Conservation (phyloP, 1,140 invertebrate species). For the Caenorhabditis latens region DNA sequence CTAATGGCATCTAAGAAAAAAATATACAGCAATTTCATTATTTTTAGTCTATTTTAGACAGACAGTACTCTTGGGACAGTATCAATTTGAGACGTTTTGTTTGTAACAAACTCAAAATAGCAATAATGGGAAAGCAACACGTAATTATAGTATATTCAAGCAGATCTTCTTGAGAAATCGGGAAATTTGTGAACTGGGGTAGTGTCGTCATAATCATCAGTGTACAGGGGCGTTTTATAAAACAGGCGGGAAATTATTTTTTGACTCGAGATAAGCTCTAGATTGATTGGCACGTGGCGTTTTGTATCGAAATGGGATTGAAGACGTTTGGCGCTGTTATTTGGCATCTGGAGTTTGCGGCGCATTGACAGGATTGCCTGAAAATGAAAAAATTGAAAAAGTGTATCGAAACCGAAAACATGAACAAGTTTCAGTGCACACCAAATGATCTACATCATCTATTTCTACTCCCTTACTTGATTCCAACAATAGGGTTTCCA, state of each 20-base stretch:
- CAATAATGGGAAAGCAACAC: not conserved
- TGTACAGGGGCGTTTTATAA: conserved; percentile 1
- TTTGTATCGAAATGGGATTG: conserved; percentile 7
- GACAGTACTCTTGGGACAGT: too few relatives aligned
- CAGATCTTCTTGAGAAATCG: not conserved
- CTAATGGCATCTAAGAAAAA: not conserved
- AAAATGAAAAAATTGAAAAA: not conserved
- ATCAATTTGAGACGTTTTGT: not conserved
- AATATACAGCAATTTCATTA: not conserved
- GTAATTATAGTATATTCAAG: not conserved
- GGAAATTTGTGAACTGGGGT: too few relatives aligned
- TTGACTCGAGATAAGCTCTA: not conserved
- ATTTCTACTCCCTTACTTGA: not conserved
- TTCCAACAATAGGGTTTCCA: conserved; percentile 20
- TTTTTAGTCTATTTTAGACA: not conserved
- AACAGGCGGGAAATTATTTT: not conserved
- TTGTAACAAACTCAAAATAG: not conserved
- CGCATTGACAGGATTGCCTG: conserved; percentile 3
- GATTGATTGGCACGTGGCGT: conserved; percentile 9
- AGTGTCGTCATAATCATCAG: not conserved
- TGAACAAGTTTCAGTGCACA: not conserved
- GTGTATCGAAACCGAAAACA: not conserved
- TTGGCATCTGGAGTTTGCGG: conserved; percentile 7
- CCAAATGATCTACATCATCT: not conserved
- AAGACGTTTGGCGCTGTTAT: conserved; percentile 4